Percentiles rank a stretch among this genome's conserved stretches.
Evolutionary conservation across 2,113 vertebrate species (phyloP).

Genomic region (Rhinopithecus roxellana): DNA sequence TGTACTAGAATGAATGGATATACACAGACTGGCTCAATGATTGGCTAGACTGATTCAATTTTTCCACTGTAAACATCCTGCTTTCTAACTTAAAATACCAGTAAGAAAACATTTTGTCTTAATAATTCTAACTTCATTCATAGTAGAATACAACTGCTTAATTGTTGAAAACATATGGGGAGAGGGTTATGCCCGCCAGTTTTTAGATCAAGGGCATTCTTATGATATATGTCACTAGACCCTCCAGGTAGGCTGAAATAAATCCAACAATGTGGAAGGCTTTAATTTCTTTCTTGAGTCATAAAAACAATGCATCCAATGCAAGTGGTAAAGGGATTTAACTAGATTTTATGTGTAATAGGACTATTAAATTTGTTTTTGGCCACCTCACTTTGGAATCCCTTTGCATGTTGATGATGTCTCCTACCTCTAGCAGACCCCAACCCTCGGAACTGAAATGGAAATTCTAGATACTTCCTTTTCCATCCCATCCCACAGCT

Average conservation of each 20-base stretch:
- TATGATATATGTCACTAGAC: not conserved
- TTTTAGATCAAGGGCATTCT: not conserved
- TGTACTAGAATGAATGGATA: not conserved
- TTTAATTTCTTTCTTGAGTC: constrained; percentile 13
- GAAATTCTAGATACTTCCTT: not conserved
- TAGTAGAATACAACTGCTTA: not conserved
- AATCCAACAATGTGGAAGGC: not conserved
- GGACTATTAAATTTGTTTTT: not conserved
- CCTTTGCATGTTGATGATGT: not conserved
- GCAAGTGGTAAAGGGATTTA: not conserved
- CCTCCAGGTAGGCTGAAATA: not conserved
- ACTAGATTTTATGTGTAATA: not conserved
- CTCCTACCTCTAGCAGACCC: not conserved
- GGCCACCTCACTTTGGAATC: not conserved
- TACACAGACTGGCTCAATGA: not conserved
- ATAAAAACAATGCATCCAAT: not conserved
- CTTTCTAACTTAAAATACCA: constrained; percentile 13
- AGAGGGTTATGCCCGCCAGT: not conserved
- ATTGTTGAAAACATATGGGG: not conserved
- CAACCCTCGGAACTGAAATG: not conserved
- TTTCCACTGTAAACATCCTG: not conserved
- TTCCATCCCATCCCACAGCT: rapidly evolving
- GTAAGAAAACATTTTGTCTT: not conserved
- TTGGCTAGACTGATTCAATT: rapidly evolving
- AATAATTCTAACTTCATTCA: not conserved